These are phyloP conservation scores for Camelus bactrianus DNA, from an alignment of 2,113 vertebrate species.

Conservation along the genomic window DNA sequence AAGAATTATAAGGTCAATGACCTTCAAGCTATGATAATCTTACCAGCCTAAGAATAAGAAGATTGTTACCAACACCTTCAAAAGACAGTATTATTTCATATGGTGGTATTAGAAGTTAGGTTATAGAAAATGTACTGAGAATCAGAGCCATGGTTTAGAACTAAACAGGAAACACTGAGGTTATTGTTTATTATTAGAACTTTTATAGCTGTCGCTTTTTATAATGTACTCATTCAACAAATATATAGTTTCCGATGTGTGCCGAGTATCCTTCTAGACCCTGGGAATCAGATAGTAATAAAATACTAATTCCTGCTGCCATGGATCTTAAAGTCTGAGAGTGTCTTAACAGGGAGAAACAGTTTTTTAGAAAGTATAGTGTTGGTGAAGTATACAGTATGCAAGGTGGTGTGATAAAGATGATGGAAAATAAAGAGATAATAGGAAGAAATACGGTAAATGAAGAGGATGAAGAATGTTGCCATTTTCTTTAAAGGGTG, in stretches of 20 bases:
- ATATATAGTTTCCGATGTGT: neutral
- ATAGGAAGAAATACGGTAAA: neutral
- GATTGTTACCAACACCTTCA: neutral
- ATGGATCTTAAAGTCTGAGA: neutral
- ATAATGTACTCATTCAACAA: neutral
- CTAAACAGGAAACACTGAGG: neutral
- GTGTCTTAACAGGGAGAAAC: neutral
- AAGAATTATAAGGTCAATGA: neutral
- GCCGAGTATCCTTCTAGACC: neutral
- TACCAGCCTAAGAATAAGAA: neutral
- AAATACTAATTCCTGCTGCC: neutral
- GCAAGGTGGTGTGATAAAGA: neutral
- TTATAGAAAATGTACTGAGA: neutral
- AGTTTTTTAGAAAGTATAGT: neutral
- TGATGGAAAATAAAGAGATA: neutral
- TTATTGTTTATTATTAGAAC: neutral
- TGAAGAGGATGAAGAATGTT: neutral
- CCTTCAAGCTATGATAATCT: neutral
- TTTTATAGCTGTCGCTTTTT: neutral
- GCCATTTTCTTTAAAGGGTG: neutral
- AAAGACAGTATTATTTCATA: neutral
- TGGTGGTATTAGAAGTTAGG: neutral
- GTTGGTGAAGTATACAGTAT: neutral
- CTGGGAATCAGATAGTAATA: neutral
- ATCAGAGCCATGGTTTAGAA: neutral